Evolutionary conservation across 1,140 invertebrate genomes (phyloP).

Genomic region (Formica selysi): DNA sequence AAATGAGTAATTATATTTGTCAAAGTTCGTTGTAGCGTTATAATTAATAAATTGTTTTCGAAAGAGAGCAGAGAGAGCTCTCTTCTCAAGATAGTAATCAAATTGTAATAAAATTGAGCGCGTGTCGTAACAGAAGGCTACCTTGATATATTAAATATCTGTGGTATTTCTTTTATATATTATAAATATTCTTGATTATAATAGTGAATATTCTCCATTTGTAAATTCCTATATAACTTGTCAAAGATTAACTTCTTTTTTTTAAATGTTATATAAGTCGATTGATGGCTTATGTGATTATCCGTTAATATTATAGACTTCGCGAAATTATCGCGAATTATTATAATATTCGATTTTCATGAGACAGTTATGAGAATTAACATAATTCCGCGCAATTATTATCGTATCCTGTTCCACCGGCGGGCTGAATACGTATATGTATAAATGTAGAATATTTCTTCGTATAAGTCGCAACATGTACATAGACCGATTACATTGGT

Average conservation of each 20-base stretch:
- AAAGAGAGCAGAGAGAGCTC: not conserved
- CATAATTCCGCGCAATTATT: conserved; percentile 5
- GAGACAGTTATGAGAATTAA: not conserved
- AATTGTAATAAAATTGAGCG: not conserved
- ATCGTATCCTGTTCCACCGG: not conserved
- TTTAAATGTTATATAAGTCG: not conserved
- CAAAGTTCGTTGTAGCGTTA: conserved; percentile 1
- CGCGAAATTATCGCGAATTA: not conserved
- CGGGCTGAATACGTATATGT: conserved; percentile 30
- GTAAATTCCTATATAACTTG: conserved; percentile 2
- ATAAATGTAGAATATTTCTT: conserved; percentile 60
- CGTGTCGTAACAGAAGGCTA: not conserved
- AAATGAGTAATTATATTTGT: not conserved
- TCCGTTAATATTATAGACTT: not conserved
- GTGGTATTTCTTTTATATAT: conserved; percentile 11
- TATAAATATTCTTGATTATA: not conserved
- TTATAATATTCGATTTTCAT: not conserved
- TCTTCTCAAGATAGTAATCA: not conserved
- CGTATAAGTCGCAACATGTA: conserved; percentile 48
- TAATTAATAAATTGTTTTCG: not conserved
- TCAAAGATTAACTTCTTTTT: not conserved
- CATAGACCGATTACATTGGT: conserved; percentile 37
- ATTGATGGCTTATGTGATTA: not conserved
- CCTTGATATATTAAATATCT: not conserved
- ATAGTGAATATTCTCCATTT: conserved; percentile 1